Evolutionary conservation across 2,888 invertebrate species (phyloP), one percentile per base, ranked within the genome.

Genomic region (Rosalia funebris): DNA sequence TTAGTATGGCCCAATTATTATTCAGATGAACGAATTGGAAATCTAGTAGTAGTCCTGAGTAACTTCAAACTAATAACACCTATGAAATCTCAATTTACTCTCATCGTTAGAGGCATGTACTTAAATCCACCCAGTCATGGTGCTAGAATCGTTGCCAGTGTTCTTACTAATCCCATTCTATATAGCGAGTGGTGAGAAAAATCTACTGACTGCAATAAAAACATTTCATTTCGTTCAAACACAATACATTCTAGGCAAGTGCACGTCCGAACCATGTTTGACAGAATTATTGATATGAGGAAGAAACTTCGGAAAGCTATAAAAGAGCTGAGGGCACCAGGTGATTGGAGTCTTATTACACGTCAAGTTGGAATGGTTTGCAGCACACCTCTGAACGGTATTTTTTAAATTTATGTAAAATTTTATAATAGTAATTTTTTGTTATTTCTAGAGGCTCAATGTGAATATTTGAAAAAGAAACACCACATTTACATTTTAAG

Each of bases 321-420:
- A 56, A 85, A 90, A 69, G 81, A 81, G 81, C 83, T 95, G 56
- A 87, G 88, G 60, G 95, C 97, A 0, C 96, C 98, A 1, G 98
- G 98, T 62, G 89, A 84, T 67, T 99, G 99, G 99, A 91, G 93
- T 73, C 98, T 99, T 82, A 95, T 99, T 69, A 92, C 92, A 5
- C 85, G 89, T 37, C 98, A 97, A 83, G 97, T 97, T 80, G 99
- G 99, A 69, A 95, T 99, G 93, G 99, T 99, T 84, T 97, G 96
- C 1, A 99, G 94, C 84, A 98, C 98, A 9, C 99, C 99, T 1
- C 86, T 99, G 1, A 91, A 86, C 74, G 85, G 92, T 92, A 81
- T 83, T 25, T 25, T 25, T 7, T 25, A n/a, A n/a, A n/a, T n/a
- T n/a, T n/a, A n/a, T n/a, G n/a, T n/a, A n/a, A n/a, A n/a, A 4